A percentile compares a stretch with the other conserved stretches of the same genome.
Evolutionary conservation across 2,797 vertebrate species (phyloP).

Genomic region (Sebastes minor): DNA sequence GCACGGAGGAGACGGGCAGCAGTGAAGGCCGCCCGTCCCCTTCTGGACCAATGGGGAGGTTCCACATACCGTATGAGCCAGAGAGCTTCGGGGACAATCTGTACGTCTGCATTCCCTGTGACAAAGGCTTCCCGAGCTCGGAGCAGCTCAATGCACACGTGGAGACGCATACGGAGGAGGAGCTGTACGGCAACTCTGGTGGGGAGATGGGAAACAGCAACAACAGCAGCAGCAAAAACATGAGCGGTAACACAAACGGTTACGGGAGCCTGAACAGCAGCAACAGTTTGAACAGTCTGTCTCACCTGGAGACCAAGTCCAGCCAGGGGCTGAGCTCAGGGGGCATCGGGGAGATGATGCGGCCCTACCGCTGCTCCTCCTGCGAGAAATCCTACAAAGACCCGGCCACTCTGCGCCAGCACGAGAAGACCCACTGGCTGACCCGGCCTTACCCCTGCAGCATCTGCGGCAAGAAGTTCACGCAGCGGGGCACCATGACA

Average conservation of each 20-base stretch:
- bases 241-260: constrained; percentile 69
- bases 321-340: constrained; percentile 83
- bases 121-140: constrained; percentile 98
- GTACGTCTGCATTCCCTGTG: constrained; percentile 98
- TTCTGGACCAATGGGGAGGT: constrained; percentile 87
- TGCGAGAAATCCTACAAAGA: constrained; percentile 99
- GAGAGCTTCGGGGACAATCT: constrained; percentile 99
- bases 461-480: constrained; percentile 99
- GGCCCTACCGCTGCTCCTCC: constrained; percentile 94
- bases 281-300: constrained; percentile 78
- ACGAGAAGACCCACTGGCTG: constrained; percentile 99
- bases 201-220: constrained; percentile 80
- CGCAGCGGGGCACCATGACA: constrained; percentile 98
- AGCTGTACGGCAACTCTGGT: constrained; percentile 87
- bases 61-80: constrained; percentile 94
- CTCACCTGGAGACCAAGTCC: constrained; percentile 81
- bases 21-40: constrained; percentile 93
- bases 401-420: constrained; percentile 95
- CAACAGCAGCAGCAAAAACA: constrained; percentile 76
- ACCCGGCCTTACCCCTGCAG: constrained; percentile 98
- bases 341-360: constrained; percentile 89
- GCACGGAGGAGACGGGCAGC: constrained; percentile 96
- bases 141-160: constrained; percentile 99
- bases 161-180: constrained; percentile 97
- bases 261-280: constrained; percentile 78